Percentiles rank a stretch among this genome's conserved stretches.
phyloP scores from a whole-genome alignment of 1,140 invertebrate genomes.

The Oreohelix idahoensis region DNA sequence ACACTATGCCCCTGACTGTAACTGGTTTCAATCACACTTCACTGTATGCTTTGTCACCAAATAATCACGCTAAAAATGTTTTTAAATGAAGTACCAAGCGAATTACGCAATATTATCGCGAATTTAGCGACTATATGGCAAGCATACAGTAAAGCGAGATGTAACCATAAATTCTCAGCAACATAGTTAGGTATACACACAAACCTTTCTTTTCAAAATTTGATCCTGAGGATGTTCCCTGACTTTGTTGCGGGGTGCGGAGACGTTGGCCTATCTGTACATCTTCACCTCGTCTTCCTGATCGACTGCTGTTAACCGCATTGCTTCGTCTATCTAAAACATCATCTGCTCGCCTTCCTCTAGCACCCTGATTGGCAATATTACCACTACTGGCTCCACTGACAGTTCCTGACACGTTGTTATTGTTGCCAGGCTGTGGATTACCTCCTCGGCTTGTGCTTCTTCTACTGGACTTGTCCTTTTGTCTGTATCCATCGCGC shows the following conservation, averaged over 20 bases:
- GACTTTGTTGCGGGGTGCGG: background rate
- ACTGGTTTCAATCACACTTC: no score
- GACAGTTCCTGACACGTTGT: background rate
- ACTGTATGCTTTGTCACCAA: no score
- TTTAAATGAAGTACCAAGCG: no score
- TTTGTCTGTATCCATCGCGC: constrained; percentile 19
- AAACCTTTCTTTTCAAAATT: constrained; percentile 23
- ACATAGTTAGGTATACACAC: no score
- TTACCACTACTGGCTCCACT: background rate
- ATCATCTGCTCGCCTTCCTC: background rate
- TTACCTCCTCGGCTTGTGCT: constrained; percentile 16
- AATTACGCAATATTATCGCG: no score
- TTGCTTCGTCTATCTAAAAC: background rate
- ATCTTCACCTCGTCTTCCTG: constrained; percentile 5
- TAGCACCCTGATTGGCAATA: background rate
- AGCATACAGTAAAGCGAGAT: no score
- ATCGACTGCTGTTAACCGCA: constrained; percentile 6
- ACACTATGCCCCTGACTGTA: no score
- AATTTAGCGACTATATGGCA: no score
- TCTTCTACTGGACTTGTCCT: constrained; percentile 4
- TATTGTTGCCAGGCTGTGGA: background rate
- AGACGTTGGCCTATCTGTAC: background rate
- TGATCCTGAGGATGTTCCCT: background rate
- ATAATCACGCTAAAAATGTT: no score
- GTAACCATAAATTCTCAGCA: no score